Conservation (phyloP, 2,888 invertebrate genomes). For the Synanthedon myopaeformis region DNA sequence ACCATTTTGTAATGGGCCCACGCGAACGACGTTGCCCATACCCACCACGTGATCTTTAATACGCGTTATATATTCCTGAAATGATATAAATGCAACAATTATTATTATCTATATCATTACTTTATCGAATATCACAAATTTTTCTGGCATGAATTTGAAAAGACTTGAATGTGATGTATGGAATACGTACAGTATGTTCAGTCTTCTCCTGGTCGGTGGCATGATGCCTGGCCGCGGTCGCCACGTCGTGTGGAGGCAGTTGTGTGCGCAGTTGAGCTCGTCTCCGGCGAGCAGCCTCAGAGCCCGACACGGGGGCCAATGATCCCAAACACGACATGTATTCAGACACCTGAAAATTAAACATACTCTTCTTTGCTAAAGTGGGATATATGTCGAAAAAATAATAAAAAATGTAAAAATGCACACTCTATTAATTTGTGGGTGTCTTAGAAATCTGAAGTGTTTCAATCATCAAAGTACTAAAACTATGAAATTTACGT, state of each 20-base stretch:
- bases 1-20: conserved; percentile 64
- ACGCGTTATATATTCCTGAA: conserved; percentile 61
- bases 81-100: no score
- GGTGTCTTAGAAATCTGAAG: no score
- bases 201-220: conserved; percentile 64
- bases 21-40: conserved; percentile 77
- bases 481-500: no score
- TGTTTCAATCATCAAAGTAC: no score
- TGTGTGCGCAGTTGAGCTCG: conserved; percentile 87
- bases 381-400: not conserved
- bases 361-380: no score
- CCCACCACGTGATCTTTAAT: conserved; percentile 80
- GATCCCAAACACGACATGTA: conserved; percentile 77
- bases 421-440: no score
- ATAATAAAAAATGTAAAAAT: not conserved
- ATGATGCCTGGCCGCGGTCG: conserved; percentile 52
- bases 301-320: conserved; percentile 84
- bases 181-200: conserved; percentile 47
- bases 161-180: no score
- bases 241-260: conserved; percentile 86
- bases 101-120: no score
- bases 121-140: no score
- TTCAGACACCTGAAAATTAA: conserved; percentile 53
- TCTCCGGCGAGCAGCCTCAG: conserved; percentile 81
- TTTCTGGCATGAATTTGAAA: no score